A percentile compares a stretch with the other conserved stretches of the same genome.
phyloP scores from a whole-genome alignment of 2,113 vertebrate genomes.

The Pterocles gutturalis region DNA sequence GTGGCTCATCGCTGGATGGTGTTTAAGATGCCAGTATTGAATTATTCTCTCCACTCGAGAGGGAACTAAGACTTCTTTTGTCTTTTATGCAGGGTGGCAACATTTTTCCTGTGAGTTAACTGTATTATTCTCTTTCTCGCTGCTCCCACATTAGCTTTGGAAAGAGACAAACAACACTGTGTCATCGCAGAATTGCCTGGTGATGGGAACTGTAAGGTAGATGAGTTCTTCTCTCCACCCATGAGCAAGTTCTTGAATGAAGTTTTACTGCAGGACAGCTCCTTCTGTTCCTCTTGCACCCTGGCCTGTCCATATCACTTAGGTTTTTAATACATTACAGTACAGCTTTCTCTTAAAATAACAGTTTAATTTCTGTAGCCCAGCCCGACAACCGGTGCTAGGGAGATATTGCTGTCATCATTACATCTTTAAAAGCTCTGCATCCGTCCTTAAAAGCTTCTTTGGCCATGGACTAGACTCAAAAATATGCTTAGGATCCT shows the following conservation, averaged over 20 bases:
- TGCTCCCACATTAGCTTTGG: constrained; percentile 2
- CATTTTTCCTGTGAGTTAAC: constrained; percentile 15
- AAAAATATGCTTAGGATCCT: background rate
- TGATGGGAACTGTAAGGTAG: constrained; percentile 45
- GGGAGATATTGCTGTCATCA: background rate
- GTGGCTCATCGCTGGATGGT: background rate
- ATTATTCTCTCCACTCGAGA: background rate
- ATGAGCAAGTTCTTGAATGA: constrained; percentile 54
- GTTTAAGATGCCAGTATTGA: background rate
- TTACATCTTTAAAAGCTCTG: background rate
- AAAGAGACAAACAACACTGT: constrained; percentile 28
- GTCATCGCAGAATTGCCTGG: constrained; percentile 24
- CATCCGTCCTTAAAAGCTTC: background rate
- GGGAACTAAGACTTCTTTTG: background rate
- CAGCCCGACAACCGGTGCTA: background rate
- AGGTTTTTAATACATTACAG: constrained; percentile 20
- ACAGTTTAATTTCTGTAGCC: background rate
- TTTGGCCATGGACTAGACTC: background rate
- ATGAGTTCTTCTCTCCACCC: constrained; percentile 59
- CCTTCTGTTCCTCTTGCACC: background rate
- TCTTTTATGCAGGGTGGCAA: background rate
- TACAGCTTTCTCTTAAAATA: background rate
- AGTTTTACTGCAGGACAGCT: constrained; percentile 47
- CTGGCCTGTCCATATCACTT: constrained; percentile 12
- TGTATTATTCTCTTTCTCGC: background rate